phyloP scores from a whole-genome alignment of 1,140 invertebrate genomes.

The Halictus rubicundus region DNA sequence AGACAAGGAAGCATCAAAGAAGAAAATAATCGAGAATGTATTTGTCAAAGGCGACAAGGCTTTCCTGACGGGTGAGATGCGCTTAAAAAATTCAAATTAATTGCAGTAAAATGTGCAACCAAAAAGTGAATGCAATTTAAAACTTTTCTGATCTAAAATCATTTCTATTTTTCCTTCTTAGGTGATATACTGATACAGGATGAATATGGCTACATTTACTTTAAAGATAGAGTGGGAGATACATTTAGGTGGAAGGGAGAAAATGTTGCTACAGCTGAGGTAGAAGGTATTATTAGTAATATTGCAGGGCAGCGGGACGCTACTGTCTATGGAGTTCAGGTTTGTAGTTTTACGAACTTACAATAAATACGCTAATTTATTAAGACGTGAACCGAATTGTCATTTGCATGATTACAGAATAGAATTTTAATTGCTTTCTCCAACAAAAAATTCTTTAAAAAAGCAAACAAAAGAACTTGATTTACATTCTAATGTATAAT shows the following conservation, averaged over 20 bases:
- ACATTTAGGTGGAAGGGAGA: slow-evolving; percentile 90
- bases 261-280: slow-evolving; percentile 91
- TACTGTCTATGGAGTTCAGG: slow-evolving; percentile 86
- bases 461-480: too few species aligned
- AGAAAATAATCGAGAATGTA: slow-evolving; percentile 87
- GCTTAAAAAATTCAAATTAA: not conserved
- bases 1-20: slow-evolving; percentile 84
- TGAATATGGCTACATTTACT: slow-evolving; percentile 88
- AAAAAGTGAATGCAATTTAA: not conserved
- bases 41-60: slow-evolving; percentile 86
- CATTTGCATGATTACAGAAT: too few species aligned
- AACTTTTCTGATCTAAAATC: not conserved
- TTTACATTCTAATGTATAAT: not conserved
- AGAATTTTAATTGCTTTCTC: too few species aligned
- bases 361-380: not conserved
- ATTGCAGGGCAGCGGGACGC: slow-evolving; percentile 80
- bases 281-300: slow-evolving; percentile 87
- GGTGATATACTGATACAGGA: slow-evolving; percentile 89
- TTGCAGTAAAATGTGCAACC: not conserved
- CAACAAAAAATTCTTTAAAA: too few species aligned
- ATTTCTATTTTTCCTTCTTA: slow-evolving; percentile 65
- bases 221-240: slow-evolving; percentile 88
- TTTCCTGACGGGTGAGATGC: slow-evolving; percentile 84
- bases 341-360: slow-evolving; percentile 62
- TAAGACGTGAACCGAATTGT: too few species aligned